phyloP scores from a whole-genome alignment of 2,113 vertebrate genomes.

The Meles meles region DNA sequence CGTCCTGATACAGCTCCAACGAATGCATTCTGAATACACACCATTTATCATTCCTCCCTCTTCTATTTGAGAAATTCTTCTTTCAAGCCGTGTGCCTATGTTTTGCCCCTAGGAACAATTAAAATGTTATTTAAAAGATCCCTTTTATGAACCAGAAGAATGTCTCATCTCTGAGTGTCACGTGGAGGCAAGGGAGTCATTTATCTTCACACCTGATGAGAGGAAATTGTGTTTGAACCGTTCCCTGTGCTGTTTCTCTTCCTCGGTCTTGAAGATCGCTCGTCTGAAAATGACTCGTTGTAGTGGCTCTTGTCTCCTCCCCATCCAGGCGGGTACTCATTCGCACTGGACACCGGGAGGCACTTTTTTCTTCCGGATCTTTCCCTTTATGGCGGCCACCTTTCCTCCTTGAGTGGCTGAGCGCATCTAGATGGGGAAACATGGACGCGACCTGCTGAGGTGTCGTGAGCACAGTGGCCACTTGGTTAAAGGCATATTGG shows the following conservation, averaged over 20 bases:
- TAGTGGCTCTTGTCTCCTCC: neutral
- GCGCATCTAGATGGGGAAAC: neutral
- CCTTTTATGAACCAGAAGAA: neutral
- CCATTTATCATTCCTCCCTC: neutral
- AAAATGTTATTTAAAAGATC: neutral
- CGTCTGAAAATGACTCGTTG: neutral
- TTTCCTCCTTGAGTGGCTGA: neutral
- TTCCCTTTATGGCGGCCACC: neutral
- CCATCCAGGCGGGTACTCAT: neutral
- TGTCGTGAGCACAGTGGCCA: neutral
- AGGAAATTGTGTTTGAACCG: neutral
- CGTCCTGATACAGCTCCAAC: accelerated
- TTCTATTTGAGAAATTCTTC: neutral
- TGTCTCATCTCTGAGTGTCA: neutral
- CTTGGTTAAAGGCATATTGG: neutral
- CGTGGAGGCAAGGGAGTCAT: neutral
- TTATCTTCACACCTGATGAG: neutral
- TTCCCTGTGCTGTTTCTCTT: neutral
- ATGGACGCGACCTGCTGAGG: neutral
- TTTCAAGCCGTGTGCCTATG: neutral
- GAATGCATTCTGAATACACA: neutral
- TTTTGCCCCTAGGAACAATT: neutral
- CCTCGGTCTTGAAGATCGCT: neutral
- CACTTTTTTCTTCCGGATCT: neutral
- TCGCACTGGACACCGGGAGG: neutral